Percentiles rank a stretch among this genome's conserved stretches.
Conservation (phyloP, 2,113 vertebrate genomes). For the Lepisosteus oculatus region DNA sequence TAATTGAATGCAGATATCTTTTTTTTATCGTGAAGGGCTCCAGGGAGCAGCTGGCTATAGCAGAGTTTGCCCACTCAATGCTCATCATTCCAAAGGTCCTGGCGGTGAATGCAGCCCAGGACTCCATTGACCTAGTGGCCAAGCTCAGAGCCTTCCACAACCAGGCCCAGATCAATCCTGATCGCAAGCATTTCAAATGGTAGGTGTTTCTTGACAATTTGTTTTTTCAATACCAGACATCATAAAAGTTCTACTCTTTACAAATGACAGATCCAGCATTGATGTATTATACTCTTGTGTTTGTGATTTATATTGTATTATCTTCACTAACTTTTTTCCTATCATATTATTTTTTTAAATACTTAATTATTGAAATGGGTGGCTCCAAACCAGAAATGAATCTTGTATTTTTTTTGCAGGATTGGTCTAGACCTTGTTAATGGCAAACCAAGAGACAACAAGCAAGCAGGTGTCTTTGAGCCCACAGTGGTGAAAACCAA, state of each 20-base stretch:
- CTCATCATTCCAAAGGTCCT: constrained; percentile 12
- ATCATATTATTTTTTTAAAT: no score
- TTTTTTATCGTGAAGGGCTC: constrained; percentile 1
- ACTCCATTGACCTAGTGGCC: constrained; percentile 7
- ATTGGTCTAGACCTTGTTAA: constrained; percentile 12
- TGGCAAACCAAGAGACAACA: not conserved
- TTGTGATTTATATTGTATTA: no score
- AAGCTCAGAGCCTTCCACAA: constrained; percentile 11
- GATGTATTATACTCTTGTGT: no score
- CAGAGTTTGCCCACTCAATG: constrained; percentile 15
- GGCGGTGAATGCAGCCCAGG: constrained; percentile 14
- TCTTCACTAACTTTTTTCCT: no score
- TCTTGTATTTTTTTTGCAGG: not conserved
- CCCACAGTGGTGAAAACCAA: constrained; percentile 7
- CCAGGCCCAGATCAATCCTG: constrained; percentile 9
- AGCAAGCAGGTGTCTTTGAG: not conserved
- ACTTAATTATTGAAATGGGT: not conserved
- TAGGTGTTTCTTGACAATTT: not conserved
- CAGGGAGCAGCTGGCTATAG: constrained; percentile 17
- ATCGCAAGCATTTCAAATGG: constrained; percentile 7
- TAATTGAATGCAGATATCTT: not conserved
- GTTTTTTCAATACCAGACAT: no score
- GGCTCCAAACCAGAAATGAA: not conserved
- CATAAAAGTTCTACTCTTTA: no score
- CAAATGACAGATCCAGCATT: no score